phyloP scores from a whole-genome alignment of 1,140 invertebrate genomes.

The Trichonephila clavata region DNA sequence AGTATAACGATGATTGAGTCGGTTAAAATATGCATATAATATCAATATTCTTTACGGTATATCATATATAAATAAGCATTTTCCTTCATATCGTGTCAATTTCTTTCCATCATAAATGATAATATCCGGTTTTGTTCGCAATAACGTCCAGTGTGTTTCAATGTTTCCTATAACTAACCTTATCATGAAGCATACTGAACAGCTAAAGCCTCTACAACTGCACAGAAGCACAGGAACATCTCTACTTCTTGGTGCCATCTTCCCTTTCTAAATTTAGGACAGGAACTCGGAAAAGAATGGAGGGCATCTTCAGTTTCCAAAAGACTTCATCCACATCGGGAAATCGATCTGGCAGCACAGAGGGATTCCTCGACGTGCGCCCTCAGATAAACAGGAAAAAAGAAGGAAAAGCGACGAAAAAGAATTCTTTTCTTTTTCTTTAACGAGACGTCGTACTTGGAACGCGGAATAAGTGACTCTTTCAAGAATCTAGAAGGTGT shows the following conservation, averaged over 20 bases:
- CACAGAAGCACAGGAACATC: too few relatives aligned
- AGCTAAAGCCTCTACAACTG: too few relatives aligned
- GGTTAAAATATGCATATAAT: too few relatives aligned
- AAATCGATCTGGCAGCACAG: not conserved
- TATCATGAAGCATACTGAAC: too few relatives aligned
- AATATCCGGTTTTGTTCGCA: too few relatives aligned
- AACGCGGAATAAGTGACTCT: conserved; percentile 1
- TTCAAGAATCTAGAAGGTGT: not conserved
- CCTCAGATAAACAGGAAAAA: not conserved
- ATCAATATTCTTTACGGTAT: too few relatives aligned
- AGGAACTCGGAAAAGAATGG: not conserved
- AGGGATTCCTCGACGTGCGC: not conserved
- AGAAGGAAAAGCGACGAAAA: not conserved
- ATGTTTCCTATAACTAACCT: too few relatives aligned
- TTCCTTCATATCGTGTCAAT: too few relatives aligned
- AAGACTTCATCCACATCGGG: not conserved
- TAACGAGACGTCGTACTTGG: not conserved
- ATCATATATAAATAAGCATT: too few relatives aligned
- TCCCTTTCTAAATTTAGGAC: not conserved
- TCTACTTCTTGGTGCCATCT: not conserved
- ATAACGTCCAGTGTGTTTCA: too few relatives aligned
- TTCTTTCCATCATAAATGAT: too few relatives aligned
- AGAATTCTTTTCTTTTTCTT: conserved; percentile 2
- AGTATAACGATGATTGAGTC: too few relatives aligned
- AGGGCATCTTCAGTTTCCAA: not conserved